Base-by-base conservation (phyloP, 2,797 vertebrate genomes). In the Triplophysa yarkandensis region DNA sequence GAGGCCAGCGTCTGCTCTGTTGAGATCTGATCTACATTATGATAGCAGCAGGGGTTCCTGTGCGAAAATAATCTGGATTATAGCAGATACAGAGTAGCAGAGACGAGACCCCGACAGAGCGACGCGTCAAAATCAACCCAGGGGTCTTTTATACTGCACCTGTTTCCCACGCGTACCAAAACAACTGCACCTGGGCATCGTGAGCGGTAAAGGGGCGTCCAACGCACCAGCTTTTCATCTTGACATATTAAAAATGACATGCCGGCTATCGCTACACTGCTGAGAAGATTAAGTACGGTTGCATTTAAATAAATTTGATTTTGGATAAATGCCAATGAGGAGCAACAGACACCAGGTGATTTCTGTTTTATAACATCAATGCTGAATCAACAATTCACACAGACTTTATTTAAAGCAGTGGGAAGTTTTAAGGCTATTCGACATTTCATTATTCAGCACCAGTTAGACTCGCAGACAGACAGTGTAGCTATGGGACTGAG, bases 361-460 rank as follows among this genome's bases (percentile, higher is more conserved):
- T 30, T 30, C 54, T 65, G 61, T 73, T 73, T 52, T 34, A 58
- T 19, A 69, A 67, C 25, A 54, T 50, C 48, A 50, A 54, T 25
- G 13, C 5, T 28, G 13, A 55, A 55, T 28, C 25, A 27, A 55
- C 21, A 23, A 7, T 10, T 10, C 21, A 32, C 7, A 10, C 36
- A 39, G 5, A 50, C 27, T 55, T 80, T 80, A 78, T 78, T 84
- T 81, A 84, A 83, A 80, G 82, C 70, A 79, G 71, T 82, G 76
- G 75, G 64, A 70, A 89, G 87, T 86, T 75, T 57, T 79, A 83
- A 87, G 86, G 87, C 87, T 87, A 86, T 85, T 85, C 85, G 83
- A 85, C 85, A 85, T 82, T 91, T 89, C 90, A 92, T 92, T 92
- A 92, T 91, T 91, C 88, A 92, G 86, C 86, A 67, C 82, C 84